Conservation (phyloP, 2,113 vertebrate species). For the Atractosteus spatula region DNA sequence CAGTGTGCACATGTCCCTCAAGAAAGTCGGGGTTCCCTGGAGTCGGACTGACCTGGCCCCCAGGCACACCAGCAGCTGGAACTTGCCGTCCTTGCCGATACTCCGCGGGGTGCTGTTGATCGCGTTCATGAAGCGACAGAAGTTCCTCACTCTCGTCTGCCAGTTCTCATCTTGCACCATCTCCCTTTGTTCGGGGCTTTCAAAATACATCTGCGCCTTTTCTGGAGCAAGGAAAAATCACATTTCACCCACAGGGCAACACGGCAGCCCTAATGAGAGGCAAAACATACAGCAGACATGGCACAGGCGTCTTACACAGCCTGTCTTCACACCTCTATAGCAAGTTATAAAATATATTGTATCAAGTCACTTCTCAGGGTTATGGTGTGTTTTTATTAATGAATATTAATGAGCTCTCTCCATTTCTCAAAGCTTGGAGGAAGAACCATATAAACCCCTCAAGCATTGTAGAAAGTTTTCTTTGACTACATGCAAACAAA, state of each 20-base stretch:
- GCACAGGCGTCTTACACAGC: no score
- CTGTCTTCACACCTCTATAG: no score
- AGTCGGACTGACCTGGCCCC: slow-evolving; percentile 80
- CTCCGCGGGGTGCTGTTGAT: slow-evolving; percentile 91
- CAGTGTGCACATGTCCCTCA: not conserved
- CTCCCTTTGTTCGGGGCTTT: slow-evolving; percentile 83
- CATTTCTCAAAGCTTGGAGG: no score
- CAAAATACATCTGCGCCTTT: slow-evolving; percentile 94
- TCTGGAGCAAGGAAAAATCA: slow-evolving; percentile 62
- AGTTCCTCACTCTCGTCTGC: slow-evolving; percentile 85
- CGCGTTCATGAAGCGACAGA: slow-evolving; percentile 91
- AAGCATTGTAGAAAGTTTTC: no score
- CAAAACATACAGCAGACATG: no score
- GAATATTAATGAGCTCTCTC: no score
- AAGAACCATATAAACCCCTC: no score
- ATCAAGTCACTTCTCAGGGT: no score
- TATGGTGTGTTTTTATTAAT: no score
- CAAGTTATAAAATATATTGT: no score
- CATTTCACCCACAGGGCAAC: not conserved
- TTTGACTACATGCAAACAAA: no score
- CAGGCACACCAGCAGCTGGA: slow-evolving; percentile 97
- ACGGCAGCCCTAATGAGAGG: not conserved
- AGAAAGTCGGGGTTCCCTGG: no score
- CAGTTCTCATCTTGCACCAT: slow-evolving; percentile 86
- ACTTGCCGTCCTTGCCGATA: slow-evolving; percentile 97